phyloP scores from a whole-genome alignment of 2,888 invertebrate genomes.

The Epsilonema sp. region DNA sequence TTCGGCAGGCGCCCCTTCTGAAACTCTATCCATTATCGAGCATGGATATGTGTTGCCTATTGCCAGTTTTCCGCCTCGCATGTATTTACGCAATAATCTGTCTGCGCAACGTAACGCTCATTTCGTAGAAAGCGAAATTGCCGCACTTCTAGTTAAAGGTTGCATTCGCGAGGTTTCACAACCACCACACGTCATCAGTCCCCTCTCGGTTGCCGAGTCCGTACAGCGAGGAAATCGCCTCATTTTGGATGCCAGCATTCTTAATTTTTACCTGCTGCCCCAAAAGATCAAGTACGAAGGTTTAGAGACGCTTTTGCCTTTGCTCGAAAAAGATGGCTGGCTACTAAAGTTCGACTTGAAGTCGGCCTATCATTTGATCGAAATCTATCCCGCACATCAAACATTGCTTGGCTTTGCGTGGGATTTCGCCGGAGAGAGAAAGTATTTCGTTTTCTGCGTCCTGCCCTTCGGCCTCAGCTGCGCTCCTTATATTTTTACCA shows the following conservation, averaged over 20 bases:
- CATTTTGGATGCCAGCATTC: not conserved
- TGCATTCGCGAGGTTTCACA: no score
- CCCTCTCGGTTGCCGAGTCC: not conserved
- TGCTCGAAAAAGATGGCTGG: not conserved
- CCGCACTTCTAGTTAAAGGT: no score
- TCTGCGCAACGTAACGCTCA: no score
- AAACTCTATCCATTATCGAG: no score
- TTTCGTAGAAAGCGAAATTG: no score
- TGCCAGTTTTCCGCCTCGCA: no score
- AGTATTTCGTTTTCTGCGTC: slow-evolving; percentile 1
- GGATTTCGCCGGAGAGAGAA: not conserved
- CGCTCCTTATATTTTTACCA: not conserved
- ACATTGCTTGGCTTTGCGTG: not conserved
- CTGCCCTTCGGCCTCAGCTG: no score
- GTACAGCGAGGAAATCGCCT: not conserved
- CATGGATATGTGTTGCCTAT: no score
- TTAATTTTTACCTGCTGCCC: not conserved
- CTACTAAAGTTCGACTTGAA: slow-evolving; percentile 2
- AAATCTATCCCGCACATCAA: not conserved
- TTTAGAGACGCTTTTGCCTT: not conserved
- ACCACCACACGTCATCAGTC: not conserved
- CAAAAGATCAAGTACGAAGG: not conserved
- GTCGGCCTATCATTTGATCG: slow-evolving; percentile 2
- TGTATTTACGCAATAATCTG: no score
- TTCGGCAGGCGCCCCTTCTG: no score